A percentile compares a stretch with the other conserved stretches of the same genome.
Evolutionary conservation across 1,140 invertebrate species (phyloP).

Genomic region (Hestina assimilis): DNA sequence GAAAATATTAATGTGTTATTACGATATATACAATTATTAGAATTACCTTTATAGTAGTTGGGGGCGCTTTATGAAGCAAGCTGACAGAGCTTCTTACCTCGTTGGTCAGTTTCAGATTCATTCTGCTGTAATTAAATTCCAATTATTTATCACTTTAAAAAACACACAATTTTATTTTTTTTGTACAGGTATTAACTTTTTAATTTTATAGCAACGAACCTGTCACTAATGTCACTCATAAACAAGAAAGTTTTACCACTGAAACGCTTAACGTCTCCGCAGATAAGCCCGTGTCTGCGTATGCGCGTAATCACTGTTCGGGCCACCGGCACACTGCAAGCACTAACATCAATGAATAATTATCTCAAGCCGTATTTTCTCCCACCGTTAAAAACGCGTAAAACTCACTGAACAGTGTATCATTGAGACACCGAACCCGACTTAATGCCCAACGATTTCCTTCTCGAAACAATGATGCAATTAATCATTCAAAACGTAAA

Average conservation of each 20-base stretch:
- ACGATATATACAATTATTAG: conserved; percentile 26
- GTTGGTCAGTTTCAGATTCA: conserved; percentile 72
- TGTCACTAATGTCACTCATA: conserved; percentile 45
- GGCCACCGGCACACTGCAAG: conserved; percentile 47
- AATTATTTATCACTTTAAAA: not conserved
- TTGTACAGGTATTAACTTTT: too few relatives aligned
- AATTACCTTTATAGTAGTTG: conserved; percentile 62
- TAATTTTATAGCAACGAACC: conserved; percentile 32
- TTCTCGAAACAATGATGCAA: conserved; percentile 54
- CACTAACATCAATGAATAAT: conserved; percentile 58
- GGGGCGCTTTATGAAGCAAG: conserved; percentile 47
- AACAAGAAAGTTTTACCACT: conserved; percentile 16
- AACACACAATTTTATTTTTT: not conserved
- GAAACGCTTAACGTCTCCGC: not conserved
- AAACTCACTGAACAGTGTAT: conserved; percentile 44
- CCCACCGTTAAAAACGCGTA: conserved; percentile 53
- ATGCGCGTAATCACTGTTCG: conserved; percentile 45
- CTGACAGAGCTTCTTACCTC: conserved; percentile 55
- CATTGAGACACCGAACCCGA: conserved; percentile 28
- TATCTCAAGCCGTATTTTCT: conserved; percentile 54
- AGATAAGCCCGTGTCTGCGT: conserved; percentile 43
- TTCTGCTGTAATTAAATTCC: conserved; percentile 32
- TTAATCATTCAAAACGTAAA: conserved; percentile 61
- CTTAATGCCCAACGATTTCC: conserved; percentile 21
- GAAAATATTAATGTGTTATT: not conserved